Conservation (phyloP, 1,140 invertebrate species). For the Aphis gossypii region DNA sequence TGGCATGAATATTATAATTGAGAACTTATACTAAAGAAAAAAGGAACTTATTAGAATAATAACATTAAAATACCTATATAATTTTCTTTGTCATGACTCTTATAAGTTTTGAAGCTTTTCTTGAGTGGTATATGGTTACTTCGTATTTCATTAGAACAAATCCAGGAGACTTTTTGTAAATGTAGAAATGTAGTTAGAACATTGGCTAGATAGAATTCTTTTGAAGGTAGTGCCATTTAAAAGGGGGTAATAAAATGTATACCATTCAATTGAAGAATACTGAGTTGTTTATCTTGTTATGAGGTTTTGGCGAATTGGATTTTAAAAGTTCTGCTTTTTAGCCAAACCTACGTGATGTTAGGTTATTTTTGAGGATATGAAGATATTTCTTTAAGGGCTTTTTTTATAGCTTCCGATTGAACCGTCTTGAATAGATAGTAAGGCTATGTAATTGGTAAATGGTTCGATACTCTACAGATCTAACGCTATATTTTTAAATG, state of each 20-base stretch:
- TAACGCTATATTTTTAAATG: background rate
- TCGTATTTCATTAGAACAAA: background rate
- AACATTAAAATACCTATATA: background rate
- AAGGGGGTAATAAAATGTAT: background rate
- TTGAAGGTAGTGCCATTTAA: background rate
- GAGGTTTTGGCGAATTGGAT: background rate
- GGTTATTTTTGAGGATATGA: background rate
- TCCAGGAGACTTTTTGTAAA: background rate
- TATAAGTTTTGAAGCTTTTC: background rate
- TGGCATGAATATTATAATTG: background rate
- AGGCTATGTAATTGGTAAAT: background rate
- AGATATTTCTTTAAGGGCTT: background rate
- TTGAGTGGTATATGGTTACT: background rate
- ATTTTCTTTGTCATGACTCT: background rate
- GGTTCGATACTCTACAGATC: background rate
- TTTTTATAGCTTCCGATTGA: background rate
- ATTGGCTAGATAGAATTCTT: background rate
- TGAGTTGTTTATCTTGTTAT: background rate
- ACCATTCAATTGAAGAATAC: too few relatives aligned
- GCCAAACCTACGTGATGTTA: background rate
- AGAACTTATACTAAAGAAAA: background rate
- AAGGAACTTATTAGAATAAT: background rate
- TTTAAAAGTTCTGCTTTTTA: too few relatives aligned
- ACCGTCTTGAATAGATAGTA: background rate
- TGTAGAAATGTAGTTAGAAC: background rate